Evolutionary conservation across 2,113 vertebrate genomes (phyloP), one percentile per base, ranked within the genome.

Genomic region (Otolemur garnettii): DNA sequence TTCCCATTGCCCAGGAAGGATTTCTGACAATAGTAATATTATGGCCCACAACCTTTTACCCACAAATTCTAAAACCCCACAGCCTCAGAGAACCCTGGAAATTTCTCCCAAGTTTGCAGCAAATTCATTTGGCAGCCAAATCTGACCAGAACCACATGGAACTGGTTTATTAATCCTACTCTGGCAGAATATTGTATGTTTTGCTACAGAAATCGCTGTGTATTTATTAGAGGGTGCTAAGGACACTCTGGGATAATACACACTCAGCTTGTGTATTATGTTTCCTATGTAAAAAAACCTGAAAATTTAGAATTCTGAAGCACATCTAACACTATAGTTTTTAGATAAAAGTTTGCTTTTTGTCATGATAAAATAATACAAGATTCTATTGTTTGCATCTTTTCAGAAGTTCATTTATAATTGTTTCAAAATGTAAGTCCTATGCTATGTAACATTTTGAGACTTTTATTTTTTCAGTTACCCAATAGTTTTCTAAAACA

Each of bases 261-360:
- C 30, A 42, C 72, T n/a, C 30, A 42, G 4, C 62, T 38, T 42
- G 24, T 57, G 13, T 22, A 30, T 7, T 78, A 14, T 42, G n/a
- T 60, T 74, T n/a, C 91, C 38, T 72, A 24, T 89, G 30, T 26
- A 50, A 55, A 90, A 72, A 72, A 77, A 18, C 38, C 57, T 60
- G 28, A 82, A 91, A 93, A 64, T 75, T 22, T 22, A 53, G 45
- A 92, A 71, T 68, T 53, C 53, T 84, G 18, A 93, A 95, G 19
- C 33, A 71, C 28, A 10, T 28, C 7, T 81, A 42, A 55, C 28
- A 72, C 19, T 28, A 42, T 90, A 77, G 30, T 93, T 96, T 75
- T 64, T 35, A 66, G 30, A 80, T 62, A 53, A 82, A 55, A 24
- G 68, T 38, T 45, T 26, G 57, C 64, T 64, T 78, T 30, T 85